A percentile compares a stretch with the other conserved stretches of the same genome.
Evolutionary conservation across 2,888 invertebrate species (phyloP).

Genomic region (Drosophila picticornis): DNA sequence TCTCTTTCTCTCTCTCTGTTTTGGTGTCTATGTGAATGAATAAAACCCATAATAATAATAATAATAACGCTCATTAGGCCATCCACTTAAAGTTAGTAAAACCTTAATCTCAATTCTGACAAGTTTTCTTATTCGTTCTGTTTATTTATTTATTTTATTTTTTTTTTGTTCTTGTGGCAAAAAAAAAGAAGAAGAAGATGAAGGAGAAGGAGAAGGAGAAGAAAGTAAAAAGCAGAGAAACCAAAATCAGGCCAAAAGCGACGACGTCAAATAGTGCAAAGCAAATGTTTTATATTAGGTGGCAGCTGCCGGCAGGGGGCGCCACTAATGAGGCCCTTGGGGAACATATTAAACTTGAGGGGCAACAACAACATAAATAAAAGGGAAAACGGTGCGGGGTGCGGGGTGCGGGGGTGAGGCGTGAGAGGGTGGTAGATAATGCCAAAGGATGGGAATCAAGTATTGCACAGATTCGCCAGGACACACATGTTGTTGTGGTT

Average conservation of each 20-base stretch:
- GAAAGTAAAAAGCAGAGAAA: slow-evolving; percentile 3
- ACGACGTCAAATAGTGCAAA: slow-evolving; percentile 71
- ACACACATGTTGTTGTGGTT: slow-evolving; percentile 21
- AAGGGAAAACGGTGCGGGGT: slow-evolving; percentile 3
- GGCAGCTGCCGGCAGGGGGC: slow-evolving; percentile 62
- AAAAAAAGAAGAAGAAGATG: background rate
- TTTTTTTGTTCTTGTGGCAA: slow-evolving; percentile 15
- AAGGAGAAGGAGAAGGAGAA: background rate
- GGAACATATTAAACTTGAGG: slow-evolving; percentile 78
- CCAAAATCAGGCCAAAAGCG: slow-evolving; percentile 49
- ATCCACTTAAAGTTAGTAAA: slow-evolving; percentile 48
- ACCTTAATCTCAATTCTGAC: slow-evolving; percentile 48
- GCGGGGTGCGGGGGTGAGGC: background rate
- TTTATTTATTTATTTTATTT: slow-evolving; percentile 3
- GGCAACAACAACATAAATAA: slow-evolving; percentile 44
- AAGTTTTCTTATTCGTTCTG: slow-evolving; percentile 26
- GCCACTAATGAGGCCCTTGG: slow-evolving; percentile 79
- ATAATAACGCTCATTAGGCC: slow-evolving; percentile 58
- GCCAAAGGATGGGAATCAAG: slow-evolving; percentile 24
- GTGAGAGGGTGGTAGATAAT: slow-evolving; percentile 1
- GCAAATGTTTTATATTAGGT: slow-evolving; percentile 75
- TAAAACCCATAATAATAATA: slow-evolving; percentile 36
- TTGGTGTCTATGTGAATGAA: slow-evolving; percentile 15
- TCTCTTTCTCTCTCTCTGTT: background rate
- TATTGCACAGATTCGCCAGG: slow-evolving; percentile 38